A percentile compares a stretch with the other conserved stretches of the same genome.
Evolutionary conservation across 2,797 vertebrate species (phyloP).

Genomic region (Balearica regulorum): DNA sequence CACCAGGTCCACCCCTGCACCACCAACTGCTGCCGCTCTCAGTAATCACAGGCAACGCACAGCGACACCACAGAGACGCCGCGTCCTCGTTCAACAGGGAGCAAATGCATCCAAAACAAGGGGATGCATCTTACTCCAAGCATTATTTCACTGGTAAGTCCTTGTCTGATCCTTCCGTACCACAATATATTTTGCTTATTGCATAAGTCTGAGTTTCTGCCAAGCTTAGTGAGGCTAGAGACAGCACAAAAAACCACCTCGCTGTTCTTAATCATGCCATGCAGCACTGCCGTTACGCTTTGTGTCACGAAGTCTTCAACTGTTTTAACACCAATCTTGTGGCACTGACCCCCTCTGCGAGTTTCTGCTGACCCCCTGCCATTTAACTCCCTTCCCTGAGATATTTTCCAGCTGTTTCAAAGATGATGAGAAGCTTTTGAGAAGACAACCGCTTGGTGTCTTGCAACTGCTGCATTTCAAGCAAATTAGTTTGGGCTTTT

Average conservation of each 20-base stretch:
- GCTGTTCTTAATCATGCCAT: neutral
- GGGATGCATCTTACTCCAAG: neutral
- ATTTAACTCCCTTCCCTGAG: neutral
- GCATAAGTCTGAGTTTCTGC: neutral
- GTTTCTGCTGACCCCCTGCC: neutral
- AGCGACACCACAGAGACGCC: neutral
- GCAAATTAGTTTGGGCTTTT: neutral
- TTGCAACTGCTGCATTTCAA: neutral
- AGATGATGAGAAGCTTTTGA: neutral
- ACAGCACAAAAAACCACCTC: neutral
- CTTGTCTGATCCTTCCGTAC: neutral
- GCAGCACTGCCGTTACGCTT: neutral
- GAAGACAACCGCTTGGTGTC: neutral
- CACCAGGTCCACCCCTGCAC: neutral
- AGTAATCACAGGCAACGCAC: accelerated
- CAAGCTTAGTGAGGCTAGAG: neutral
- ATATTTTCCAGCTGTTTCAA: neutral
- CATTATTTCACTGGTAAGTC: neutral
- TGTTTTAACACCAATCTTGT: neutral
- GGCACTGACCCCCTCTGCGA: neutral
- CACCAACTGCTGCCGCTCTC: neutral
- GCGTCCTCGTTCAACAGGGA: accelerated
- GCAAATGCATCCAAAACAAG: neutral
- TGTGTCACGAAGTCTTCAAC: neutral
- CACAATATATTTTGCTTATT: neutral